phyloP scores from a whole-genome alignment of 2,113 vertebrate species.

The Cyprinus carpio region DNA sequence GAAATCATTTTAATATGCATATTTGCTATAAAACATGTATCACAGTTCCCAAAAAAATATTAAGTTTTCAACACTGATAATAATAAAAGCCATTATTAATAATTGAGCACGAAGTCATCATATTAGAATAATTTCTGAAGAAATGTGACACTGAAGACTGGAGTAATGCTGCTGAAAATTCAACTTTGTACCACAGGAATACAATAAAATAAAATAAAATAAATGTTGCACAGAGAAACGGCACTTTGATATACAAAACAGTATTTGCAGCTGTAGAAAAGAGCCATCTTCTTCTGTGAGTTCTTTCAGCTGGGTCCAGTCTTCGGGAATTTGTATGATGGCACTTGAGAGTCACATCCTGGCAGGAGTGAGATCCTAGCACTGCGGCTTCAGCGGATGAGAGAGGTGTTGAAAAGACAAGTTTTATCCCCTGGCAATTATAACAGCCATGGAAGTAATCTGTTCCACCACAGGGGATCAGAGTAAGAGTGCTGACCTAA shows the following conservation, averaged over 20 bases:
- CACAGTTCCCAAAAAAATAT: too few relatives aligned
- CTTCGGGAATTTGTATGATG: conserved; percentile 14
- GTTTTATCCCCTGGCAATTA: conserved; percentile 41
- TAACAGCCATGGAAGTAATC: conserved; percentile 28
- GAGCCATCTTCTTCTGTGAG: conserved; percentile 9
- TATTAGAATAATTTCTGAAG: too few relatives aligned
- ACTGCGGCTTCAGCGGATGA: not conserved
- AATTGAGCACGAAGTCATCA: too few relatives aligned
- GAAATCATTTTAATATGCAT: too few relatives aligned
- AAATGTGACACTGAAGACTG: too few relatives aligned
- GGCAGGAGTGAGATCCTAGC: conserved; percentile 33
- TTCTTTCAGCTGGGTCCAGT: conserved; percentile 21
- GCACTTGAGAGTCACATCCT: conserved; percentile 40
- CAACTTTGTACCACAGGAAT: not conserved
- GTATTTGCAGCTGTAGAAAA: not conserved
- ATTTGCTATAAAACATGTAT: too few relatives aligned
- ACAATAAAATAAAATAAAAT: not conserved
- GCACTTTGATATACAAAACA: not conserved
- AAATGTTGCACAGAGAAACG: not conserved
- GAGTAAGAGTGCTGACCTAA: conserved; percentile 11
- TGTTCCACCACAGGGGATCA: conserved; percentile 6
- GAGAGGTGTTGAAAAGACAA: conserved; percentile 32
- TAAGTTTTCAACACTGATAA: too few relatives aligned
- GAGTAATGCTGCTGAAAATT: too few relatives aligned
- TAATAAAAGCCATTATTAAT: too few relatives aligned